Percentiles rank a stretch among this genome's conserved stretches.
phyloP scores from a whole-genome alignment of 2,888 invertebrate genomes.

The Cremastobaeus sp. region DNA sequence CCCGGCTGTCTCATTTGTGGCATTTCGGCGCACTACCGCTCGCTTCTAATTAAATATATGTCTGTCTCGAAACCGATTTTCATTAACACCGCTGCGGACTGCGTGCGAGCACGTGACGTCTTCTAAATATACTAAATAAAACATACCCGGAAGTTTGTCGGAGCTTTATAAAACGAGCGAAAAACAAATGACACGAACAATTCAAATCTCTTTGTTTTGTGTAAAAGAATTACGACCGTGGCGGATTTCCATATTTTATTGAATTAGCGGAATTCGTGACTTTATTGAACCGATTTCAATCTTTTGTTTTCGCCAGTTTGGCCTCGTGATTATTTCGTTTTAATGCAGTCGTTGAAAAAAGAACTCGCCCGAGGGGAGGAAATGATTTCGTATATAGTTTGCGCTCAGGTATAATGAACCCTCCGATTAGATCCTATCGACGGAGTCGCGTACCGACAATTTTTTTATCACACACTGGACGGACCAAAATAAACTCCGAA shows the following conservation, averaged over 20 bases:
- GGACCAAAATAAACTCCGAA: no score
- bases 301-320: no score
- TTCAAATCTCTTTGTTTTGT: constrained; percentile 13
- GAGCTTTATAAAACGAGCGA: constrained; percentile 29
- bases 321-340: no score
- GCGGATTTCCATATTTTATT: neutral
- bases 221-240: neutral
- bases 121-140: constrained; percentile 45
- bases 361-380: no score
- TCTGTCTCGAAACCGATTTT: constrained; percentile 14
- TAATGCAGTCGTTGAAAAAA: no score
- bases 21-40: constrained; percentile 4
- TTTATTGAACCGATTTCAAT: no score
- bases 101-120: constrained; percentile 21
- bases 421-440: no score
- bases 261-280: neutral
- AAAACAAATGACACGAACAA: constrained; percentile 22
- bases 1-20: constrained; percentile 6
- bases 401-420: no score
- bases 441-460: no score
- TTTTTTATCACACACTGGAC: no score
- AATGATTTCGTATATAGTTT: no score
- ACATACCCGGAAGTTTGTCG: constrained; percentile 25
- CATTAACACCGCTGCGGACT: constrained; percentile 23
- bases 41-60: constrained; percentile 35